A percentile compares a stretch with the other conserved stretches of the same genome.
These are phyloP conservation scores for Laticauda laticaudata DNA, from an alignment of 2,113 vertebrate species.

Conservation along the genomic window DNA sequence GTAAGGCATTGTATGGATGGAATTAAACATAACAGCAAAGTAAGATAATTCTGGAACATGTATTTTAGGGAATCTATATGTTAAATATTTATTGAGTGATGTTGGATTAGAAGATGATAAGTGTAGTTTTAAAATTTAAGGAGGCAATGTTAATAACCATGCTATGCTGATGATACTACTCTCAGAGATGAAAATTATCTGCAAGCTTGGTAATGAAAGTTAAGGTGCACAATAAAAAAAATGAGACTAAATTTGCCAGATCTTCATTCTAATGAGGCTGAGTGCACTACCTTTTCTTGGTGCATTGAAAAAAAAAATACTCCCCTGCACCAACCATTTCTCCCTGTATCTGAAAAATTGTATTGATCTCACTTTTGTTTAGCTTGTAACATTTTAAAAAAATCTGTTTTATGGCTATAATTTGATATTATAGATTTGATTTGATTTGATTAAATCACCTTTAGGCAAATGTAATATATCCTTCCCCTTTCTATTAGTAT, in stretches of 20 bases:
- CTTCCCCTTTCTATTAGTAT: neutral
- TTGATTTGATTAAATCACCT: neutral
- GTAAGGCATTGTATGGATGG: neutral
- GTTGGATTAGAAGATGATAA: too few species aligned
- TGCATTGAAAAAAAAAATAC: neutral
- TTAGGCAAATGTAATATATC: neutral
- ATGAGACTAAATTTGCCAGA: neutral
- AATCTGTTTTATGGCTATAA: neutral
- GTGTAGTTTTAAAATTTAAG: too few species aligned
- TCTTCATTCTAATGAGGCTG: neutral
- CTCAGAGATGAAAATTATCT: too few species aligned
- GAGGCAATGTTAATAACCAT: too few species aligned
- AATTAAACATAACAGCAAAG: neutral
- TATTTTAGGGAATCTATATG: too few species aligned
- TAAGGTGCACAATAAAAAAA: too few species aligned
- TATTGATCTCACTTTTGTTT: neutral
- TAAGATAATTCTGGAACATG: too few species aligned
- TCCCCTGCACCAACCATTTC: neutral
- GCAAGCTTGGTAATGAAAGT: too few species aligned
- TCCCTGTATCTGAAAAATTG: neutral
- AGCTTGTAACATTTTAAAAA: neutral
- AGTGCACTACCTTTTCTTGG: neutral
- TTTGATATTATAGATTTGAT: neutral
- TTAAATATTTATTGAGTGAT: too few species aligned
- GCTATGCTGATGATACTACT: too few species aligned